Evolutionary conservation across 2,888 invertebrate species (phyloP).

Genomic region (Synergus laeviventris): DNA sequence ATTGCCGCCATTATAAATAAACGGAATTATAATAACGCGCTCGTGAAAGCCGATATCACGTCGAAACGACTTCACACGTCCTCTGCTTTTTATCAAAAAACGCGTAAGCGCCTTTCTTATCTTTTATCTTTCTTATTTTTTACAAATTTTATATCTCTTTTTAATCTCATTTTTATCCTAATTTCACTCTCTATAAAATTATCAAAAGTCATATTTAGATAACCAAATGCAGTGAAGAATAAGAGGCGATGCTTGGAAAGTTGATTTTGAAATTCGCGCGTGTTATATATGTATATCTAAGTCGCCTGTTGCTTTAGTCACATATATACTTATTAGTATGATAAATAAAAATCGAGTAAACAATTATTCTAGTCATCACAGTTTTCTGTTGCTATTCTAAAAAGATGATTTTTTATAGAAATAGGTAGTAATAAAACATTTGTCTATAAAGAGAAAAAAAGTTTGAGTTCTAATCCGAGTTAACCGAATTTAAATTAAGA

Average conservation of each 20-base stretch:
- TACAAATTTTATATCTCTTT: no score
- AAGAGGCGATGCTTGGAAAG: not conserved
- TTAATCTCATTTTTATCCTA: not conserved
- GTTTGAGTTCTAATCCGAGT: no score
- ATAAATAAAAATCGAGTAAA: not conserved
- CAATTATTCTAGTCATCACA: not conserved
- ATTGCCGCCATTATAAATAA: not conserved
- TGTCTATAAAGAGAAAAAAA: no score
- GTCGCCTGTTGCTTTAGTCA: conserved; percentile 24
- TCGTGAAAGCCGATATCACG: conserved; percentile 25
- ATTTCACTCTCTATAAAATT: not conserved
- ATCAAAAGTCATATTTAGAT: not conserved
- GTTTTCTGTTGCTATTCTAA: no score
- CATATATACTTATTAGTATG: not conserved
- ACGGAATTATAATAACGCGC: not conserved
- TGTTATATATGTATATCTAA: not conserved
- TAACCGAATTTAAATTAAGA: no score
- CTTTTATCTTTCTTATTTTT: conserved; percentile 1
- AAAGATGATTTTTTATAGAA: no score
- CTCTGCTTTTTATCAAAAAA: conserved; percentile 3
- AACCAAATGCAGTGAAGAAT: not conserved
- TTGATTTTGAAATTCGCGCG: conserved; percentile 16
- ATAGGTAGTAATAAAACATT: no score
- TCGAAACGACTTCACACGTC: conserved; percentile 6
- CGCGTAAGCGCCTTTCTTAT: conserved; percentile 13